phyloP scores from a whole-genome alignment of 2,797 vertebrate species.

The Apodemus agrarius region DNA sequence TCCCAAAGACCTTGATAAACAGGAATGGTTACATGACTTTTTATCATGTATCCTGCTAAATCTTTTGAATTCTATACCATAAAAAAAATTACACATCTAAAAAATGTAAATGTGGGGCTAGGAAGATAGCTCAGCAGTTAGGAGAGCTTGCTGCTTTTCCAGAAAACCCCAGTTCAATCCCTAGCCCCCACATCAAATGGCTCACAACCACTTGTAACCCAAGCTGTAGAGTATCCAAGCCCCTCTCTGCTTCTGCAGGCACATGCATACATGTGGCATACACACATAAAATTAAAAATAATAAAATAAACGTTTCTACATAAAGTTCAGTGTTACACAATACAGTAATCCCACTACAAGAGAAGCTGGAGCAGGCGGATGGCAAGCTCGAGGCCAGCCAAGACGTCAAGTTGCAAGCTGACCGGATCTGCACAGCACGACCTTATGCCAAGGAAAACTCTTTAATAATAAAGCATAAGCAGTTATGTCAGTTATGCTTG shows the following conservation, averaged over 20 bases:
- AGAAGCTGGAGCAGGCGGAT: neutral
- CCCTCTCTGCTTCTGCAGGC: too few species aligned
- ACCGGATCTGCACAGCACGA: neutral
- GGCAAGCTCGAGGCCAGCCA: neutral
- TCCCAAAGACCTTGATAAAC: constrained; percentile 18
- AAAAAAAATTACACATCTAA: constrained; percentile 22
- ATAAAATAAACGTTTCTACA: neutral
- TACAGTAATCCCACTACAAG: neutral
- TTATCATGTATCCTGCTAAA: neutral
- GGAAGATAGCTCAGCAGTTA: neutral
- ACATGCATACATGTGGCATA: neutral
- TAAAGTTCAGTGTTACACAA: neutral
- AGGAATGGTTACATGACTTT: constrained; percentile 16
- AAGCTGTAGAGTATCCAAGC: neutral
- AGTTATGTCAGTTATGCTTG: neutral
- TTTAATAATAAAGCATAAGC: neutral
- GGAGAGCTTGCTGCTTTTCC: neutral
- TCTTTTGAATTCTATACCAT: constrained; percentile 30
- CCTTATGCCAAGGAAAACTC: neutral
- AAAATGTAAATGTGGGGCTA: neutral
- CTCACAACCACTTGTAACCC: neutral
- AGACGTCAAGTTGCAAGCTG: neutral
- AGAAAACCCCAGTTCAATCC: neutral
- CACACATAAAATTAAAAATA: neutral
- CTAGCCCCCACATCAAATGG: neutral